Base-by-base conservation (phyloP, 2,797 vertebrate species). In the Coranthus polyacanthus region DNA sequence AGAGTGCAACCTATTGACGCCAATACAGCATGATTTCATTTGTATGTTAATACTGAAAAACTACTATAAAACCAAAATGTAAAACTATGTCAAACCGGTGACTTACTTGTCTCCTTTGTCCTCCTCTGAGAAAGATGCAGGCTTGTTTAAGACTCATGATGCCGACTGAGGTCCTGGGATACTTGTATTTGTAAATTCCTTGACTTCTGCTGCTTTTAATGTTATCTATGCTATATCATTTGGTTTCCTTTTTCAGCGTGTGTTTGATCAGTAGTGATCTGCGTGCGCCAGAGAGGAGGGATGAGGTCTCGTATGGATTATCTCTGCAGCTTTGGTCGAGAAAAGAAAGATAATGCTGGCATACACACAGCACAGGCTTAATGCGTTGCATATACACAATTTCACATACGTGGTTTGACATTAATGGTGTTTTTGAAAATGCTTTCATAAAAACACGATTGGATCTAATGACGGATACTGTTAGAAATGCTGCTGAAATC, bases 91-190 rank as follows among this genome's bases (percentile, higher is more conserved):
- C 3, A 26, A 26, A 3, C 24, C n/a, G 2, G 51, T 54, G 7
- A 82, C 92, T 92, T 84, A 93, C 93, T 41, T 79, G 70, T 84
- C 84, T 83, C 26, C 45, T 87, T 15, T 91, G 82, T 47, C 82
- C 89, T 57, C 91, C 90, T 81, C 72, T 85, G 39, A 94, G 91
- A 80, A 94, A 94, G 75, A 94, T 93, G 73, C 93, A 94, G 4
- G 93, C 88, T 59, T 92, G 89, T 63, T 92, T 90, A 10, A 88
- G 37, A 76, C 80, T 87, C 91, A 93, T 93, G 68, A 46, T 62
- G 61, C 24, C 3, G 24, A 34, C 12, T 0, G 3, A 60, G 44
- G 54, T 81, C 67, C 58, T 34, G 22, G 24, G 34, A 26, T 46
- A 6, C n/a, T 37, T 61, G 41, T 49, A 6, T 43, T 17, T 24